Evolutionary conservation across 35 echinoderm and acorn worm species (phyloP).

Genomic region (Anneissia japonica): DNA sequence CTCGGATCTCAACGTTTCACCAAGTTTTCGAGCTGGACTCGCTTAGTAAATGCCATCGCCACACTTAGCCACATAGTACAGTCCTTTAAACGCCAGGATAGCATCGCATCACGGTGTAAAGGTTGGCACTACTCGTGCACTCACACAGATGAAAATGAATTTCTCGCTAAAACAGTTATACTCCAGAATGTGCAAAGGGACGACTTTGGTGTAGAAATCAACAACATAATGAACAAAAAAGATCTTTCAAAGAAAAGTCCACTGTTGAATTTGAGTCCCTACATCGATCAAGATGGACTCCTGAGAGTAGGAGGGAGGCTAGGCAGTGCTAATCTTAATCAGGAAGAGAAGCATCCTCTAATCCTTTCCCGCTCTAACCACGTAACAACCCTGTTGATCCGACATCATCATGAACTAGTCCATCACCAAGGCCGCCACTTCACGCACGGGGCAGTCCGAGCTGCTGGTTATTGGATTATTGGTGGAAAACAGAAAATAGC

Average conservation of each 20-base stretch:
- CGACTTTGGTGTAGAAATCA: background rate
- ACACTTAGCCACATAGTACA: background rate
- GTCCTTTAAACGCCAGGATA: background rate
- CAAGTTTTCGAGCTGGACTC: conserved; percentile 11
- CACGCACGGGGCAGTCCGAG: background rate
- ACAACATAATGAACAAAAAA: background rate
- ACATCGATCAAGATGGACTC: background rate
- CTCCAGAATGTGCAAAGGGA: background rate
- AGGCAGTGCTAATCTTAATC: background rate
- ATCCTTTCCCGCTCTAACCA: background rate
- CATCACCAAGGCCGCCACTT: conserved; percentile 2
- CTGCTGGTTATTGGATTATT: background rate
- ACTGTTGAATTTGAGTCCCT: background rate
- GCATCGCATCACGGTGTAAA: background rate
- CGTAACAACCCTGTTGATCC: background rate
- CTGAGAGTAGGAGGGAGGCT: background rate
- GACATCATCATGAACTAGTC: background rate
- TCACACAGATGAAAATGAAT: background rate
- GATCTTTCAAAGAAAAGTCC: background rate
- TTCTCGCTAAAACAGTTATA: background rate
- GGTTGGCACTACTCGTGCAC: background rate
- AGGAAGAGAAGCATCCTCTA: background rate
- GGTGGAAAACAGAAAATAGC: background rate
- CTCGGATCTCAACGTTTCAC: conserved; percentile 5
- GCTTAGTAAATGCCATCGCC: background rate